phyloP scores from a whole-genome alignment of 1,140 invertebrate genomes.

The Procambarus virginalis region DNA sequence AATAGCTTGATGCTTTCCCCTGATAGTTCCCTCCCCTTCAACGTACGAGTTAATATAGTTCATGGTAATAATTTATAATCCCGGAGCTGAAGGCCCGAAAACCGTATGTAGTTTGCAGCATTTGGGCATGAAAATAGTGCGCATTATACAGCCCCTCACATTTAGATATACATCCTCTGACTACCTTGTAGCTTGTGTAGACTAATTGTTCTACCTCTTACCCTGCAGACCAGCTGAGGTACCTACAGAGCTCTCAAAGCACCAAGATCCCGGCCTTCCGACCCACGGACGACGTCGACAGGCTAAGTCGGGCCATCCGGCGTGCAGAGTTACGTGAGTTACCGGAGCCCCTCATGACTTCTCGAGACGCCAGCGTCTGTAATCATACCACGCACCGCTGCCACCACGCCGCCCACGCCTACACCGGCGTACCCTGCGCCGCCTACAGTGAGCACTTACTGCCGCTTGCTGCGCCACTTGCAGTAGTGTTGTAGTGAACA shows the following conservation, averaged over 20 bases:
- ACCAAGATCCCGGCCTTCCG: slow-evolving; percentile 72
- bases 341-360: slow-evolving; percentile 72
- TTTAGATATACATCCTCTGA: too few relatives aligned
- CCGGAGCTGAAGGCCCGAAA: too few relatives aligned
- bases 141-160: too few relatives aligned
- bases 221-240: slow-evolving; percentile 81
- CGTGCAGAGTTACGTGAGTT: slow-evolving; percentile 33
- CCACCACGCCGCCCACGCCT: slow-evolving; percentile 91
- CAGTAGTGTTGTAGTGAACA: too few relatives aligned
- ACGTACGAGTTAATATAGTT: too few relatives aligned
- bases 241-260: slow-evolving; percentile 80
- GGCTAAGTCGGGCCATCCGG: slow-evolving; percentile 74
- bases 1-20: too few relatives aligned
- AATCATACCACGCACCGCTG: slow-evolving; percentile 89
- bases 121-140: too few relatives aligned
- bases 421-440: slow-evolving; percentile 89
- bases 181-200: too few relatives aligned
- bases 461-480: too few relatives aligned
- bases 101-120: too few relatives aligned
- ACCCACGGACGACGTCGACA: slow-evolving; percentile 77
- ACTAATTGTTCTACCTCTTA: background rate
- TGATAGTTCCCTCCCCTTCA: too few relatives aligned
- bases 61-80: too few relatives aligned
- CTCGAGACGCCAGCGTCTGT: slow-evolving; percentile 78
- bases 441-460: slow-evolving; percentile 82